A percentile compares a stretch with the other conserved stretches of the same genome.
Conservation (phyloP, 2,797 vertebrate species). For the Poeciliopsis presidionis region DNA sequence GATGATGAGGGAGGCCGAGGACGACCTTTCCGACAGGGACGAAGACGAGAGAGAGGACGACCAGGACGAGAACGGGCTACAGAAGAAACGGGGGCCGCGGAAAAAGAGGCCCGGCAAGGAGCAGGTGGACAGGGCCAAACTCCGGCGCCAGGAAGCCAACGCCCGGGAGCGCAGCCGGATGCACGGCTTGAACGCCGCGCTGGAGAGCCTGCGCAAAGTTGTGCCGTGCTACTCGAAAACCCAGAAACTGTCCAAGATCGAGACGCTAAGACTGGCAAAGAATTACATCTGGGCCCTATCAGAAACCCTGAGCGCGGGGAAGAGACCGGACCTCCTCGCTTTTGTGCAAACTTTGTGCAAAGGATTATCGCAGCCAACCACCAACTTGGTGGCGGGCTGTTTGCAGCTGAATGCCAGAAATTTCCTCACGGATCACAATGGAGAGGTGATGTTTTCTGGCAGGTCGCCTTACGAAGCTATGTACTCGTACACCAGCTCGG, state of each 20-base stretch:
- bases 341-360: conserved; percentile 98
- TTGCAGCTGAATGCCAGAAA: conserved; percentile 97
- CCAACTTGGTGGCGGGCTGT: conserved; percentile 98
- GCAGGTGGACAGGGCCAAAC: conserved; percentile 88
- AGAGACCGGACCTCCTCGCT: conserved; percentile 94
- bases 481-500: conserved; percentile 92
- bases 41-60: conserved; percentile 86
- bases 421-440: conserved; percentile 94
- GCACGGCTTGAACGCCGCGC: conserved; percentile 94
- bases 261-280: conserved; percentile 96
- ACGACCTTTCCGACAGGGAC: conserved; percentile 68
- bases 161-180: conserved; percentile 94
- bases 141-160: conserved; percentile 94
- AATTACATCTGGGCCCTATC: conserved; percentile 99
- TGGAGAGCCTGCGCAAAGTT: conserved; percentile 98
- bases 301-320: conserved; percentile 95
- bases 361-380: conserved; percentile 97
- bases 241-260: conserved; percentile 98
- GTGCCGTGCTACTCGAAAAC: conserved; percentile 99
- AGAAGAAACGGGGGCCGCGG: conserved; percentile 89
- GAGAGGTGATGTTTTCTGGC: conserved; percentile 88
- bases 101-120: conserved; percentile 92
- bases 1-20: conserved; percentile 65
- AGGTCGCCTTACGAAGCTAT: conserved; percentile 90
- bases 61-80: conserved; percentile 88